A percentile compares a stretch with the other conserved stretches of the same genome.
These are phyloP conservation scores for Shargacucullia verbasci DNA, from an alignment of 2,888 invertebrate genomes.

Conservation along the genomic window DNA sequence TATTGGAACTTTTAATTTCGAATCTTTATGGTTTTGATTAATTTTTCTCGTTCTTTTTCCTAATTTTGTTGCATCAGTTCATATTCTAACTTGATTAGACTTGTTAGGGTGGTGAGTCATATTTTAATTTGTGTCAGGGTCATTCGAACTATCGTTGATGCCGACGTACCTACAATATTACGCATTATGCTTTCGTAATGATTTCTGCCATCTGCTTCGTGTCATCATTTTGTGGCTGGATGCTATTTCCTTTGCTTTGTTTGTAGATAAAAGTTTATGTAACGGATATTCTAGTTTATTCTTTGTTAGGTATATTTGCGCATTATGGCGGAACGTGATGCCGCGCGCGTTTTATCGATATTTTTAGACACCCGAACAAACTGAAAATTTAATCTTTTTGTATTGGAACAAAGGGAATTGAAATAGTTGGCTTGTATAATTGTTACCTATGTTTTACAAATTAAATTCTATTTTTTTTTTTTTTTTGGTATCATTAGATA, in stretches of 20 bases:
- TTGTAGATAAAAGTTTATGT: not conserved
- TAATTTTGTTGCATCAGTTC: conserved; percentile 13
- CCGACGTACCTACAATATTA: conserved; percentile 54
- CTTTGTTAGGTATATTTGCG: conserved; percentile 3
- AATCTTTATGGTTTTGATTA: not conserved
- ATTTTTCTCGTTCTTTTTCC: conserved; percentile 23
- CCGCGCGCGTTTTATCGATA: conserved; percentile 35
- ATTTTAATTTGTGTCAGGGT: conserved; percentile 71
- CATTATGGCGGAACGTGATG: conserved; percentile 20
- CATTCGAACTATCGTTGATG: conserved; percentile 52
- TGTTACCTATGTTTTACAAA: not conserved
- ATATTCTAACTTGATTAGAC: conserved; percentile 23
- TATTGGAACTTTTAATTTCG: conserved; percentile 40
- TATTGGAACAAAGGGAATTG: no score
- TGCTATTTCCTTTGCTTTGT: conserved; percentile 22
- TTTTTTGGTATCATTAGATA: no score
- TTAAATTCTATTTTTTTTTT: no score
- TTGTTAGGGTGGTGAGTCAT: conserved; percentile 54
- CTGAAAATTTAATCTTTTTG: no score
- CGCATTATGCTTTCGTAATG: conserved; percentile 54
- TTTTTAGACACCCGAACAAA: conserved; percentile 38
- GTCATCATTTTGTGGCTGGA: conserved; percentile 6
- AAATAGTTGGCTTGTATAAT: no score
- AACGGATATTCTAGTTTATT: not conserved
- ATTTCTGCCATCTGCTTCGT: conserved; percentile 53